phyloP scores from a whole-genome alignment of 2,888 invertebrate species.

The Ephialtes manifestator region DNA sequence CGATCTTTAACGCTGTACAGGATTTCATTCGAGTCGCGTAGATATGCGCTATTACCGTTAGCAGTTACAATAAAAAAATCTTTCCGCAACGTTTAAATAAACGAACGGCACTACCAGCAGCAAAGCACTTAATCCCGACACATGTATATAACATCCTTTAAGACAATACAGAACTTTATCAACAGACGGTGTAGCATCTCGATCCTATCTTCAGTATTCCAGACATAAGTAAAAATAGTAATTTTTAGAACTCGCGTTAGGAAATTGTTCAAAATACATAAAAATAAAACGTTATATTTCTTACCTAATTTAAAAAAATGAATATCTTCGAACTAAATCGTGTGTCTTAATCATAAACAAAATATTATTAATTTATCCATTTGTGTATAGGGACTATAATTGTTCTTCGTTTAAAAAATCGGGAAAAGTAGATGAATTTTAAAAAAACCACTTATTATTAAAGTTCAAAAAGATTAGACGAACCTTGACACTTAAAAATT shows the following conservation, averaged over 20 bases:
- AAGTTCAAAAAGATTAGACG: not conserved
- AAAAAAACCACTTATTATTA: not conserved
- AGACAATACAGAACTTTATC: not conserved
- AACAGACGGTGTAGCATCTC: too few species aligned
- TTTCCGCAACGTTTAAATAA: conserved; percentile 20
- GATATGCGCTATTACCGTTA: conserved; percentile 28
- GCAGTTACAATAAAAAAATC: conserved; percentile 31
- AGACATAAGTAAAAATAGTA: not conserved
- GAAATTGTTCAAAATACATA: not conserved
- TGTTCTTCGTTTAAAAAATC: not conserved
- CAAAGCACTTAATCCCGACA: not conserved
- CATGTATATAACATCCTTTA: not conserved
- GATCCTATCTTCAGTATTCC: not conserved
- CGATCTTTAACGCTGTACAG: conserved; percentile 45
- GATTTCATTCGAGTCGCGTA: conserved; percentile 16
- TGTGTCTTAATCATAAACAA: not conserved
- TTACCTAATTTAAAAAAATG: not conserved
- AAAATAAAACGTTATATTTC: not conserved
- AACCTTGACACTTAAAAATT: not conserved
- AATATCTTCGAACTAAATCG: not conserved
- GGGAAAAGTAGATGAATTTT: not conserved
- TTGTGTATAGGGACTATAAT: not conserved
- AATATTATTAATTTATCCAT: not conserved
- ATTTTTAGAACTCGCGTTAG: not conserved
- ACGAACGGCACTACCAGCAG: not conserved